Evolutionary conservation across 2,797 vertebrate species (phyloP), one percentile per base, ranked within the genome.

Genomic region (Oreochromis grahami): DNA sequence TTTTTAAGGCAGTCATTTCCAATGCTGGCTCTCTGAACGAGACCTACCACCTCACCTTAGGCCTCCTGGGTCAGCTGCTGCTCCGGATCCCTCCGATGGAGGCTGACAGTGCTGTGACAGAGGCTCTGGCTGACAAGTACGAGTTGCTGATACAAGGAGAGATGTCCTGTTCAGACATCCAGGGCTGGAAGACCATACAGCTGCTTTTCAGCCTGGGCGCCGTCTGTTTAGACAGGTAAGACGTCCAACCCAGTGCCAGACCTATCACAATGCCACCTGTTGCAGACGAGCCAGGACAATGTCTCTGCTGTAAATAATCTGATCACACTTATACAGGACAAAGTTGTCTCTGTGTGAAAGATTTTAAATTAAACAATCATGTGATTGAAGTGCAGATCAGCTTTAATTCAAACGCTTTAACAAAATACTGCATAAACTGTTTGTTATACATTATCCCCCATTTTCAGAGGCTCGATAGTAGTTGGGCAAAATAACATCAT

Each of bases 11-110:
- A n/a, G 98, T 99, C 78, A 97, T 99, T 93, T 98, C 98, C 84
- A 99, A 99, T 0, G 98, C 97, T 1, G 98, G 98, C 84, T 99
- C 98, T 87, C 95, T 99, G 45, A 99, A 99, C n/a, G 98, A 99
- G 94, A 98, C 98, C 21, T 99, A 97, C 55, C 98, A 99, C 94
- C 97, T 99, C 88, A 99, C 98, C 0, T 87, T 99, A 90, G 99
- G 99, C 3, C 97, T 99, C 19, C 96, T 99, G 32, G 99, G 98
- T 32, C 98, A 99, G 94, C 94, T 99, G 83, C 95, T 99, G 85
- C 92, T 98, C 56, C 95, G 98, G 65, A 97, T 99, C 81, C 93
- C 91, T 19, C 98, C 99, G 1, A 83, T 86, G 6, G 97, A 98
- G 91, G 97, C 98, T 0, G 99, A 99, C 43, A 84, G 96, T 1